These are phyloP conservation scores for Sceloporus undulatus DNA, from an alignment of 2,113 vertebrate genomes.

Conservation along the genomic window DNA sequence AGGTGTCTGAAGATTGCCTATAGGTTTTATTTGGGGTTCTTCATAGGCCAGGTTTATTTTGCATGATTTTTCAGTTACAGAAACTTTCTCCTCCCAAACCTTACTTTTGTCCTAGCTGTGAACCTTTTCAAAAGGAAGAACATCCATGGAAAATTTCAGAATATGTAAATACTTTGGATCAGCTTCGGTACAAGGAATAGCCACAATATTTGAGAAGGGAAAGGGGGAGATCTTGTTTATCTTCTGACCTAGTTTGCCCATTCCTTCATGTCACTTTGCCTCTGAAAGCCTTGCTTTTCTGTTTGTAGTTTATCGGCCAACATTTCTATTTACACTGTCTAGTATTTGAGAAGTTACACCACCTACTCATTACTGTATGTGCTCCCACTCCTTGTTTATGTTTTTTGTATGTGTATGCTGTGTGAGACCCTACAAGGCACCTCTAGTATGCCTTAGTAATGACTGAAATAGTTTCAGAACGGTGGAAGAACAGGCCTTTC, in stretches of 20 bases:
- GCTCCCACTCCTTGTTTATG: background rate
- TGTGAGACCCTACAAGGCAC: slow-evolving; percentile 5
- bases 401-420: slow-evolving; percentile 8
- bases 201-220: slow-evolving; percentile 1
- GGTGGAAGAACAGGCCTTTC: background rate
- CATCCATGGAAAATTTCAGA: slow-evolving; percentile 6
- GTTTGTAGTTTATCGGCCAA: slow-evolving; percentile 15
- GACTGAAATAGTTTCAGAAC: background rate
- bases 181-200: background rate
- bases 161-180: background rate
- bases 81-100: slow-evolving; percentile 47
- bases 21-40: slow-evolving; percentile 20
- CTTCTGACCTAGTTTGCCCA: background rate
- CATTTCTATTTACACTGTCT: background rate
- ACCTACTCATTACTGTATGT: background rate
- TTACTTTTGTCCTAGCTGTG: slow-evolving; percentile 11
- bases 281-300: slow-evolving; percentile 28
- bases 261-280: background rate
- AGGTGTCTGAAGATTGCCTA: slow-evolving; percentile 26
- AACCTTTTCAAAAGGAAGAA: slow-evolving; percentile 6
- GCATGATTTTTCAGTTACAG: background rate
- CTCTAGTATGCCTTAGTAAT: slow-evolving; percentile 18
- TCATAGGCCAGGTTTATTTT: slow-evolving; percentile 29
- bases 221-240: background rate
- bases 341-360: slow-evolving; percentile 6